Evolutionary conservation across 2,797 vertebrate genomes (phyloP), one percentile per base, ranked within the genome.

Genomic region (Phrynocephalus forsythii): DNA sequence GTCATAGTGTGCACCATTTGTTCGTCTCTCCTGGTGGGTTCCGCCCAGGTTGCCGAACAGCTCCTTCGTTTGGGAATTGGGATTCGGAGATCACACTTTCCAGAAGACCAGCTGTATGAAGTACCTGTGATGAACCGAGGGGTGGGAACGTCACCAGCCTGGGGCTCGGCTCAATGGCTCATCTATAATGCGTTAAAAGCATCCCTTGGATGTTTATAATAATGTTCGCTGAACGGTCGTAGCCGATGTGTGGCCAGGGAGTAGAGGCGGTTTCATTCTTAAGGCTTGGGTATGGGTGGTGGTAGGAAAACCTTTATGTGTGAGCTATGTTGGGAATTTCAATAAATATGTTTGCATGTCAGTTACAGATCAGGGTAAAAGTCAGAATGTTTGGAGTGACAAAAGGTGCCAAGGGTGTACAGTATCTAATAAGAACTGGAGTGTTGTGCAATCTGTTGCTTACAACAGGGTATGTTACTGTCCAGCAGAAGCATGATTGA

Each of bases 71-170:
- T 63, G 9, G 15, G 56, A 15, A 60, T 8, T 63, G 4, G 60
- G 75, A 88, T 90, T 84, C 85, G 87, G 48, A 79, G 56, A 66
- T 60, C 44, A 13, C 22, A 63, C n/a, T 30, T 67, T 76, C 13
- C 26, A 22, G 28, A 26, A 67, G 26, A 6, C 26, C 6, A 60
- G 20, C 83, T 83, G 67, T 38, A 76, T 16, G 63, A 76, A 76
- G 24, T 24, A 9, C 9, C 38, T 3, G 5, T 13, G 15, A 83
- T 33, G 30, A 44, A 38, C 28, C 22, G 2, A 71, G 52, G 20
- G 80, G 77, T 26, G 52, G 44, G 24, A 9, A 76, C 24, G 20
- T 83, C 16, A 63, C 2, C 6, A 66, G 28, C n/a, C 33, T 28
- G 79, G 13, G 50, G 38, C 38, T 30, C 0, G 26, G 1, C 68